phyloP scores from a whole-genome alignment of 1,140 invertebrate genomes.

The Dreissena rostriformis region DNA sequence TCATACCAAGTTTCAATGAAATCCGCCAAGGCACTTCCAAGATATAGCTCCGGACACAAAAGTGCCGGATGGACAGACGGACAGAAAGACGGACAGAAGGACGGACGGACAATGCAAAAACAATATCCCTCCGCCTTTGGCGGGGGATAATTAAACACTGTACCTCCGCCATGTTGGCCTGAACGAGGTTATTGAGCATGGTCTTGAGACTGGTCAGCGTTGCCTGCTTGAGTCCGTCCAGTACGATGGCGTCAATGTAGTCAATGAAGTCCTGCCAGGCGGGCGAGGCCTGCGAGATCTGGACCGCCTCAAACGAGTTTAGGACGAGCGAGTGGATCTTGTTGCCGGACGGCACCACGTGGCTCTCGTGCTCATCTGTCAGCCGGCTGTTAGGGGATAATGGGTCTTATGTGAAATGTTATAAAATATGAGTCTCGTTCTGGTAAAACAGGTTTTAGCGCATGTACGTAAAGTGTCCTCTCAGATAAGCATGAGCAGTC shows the following conservation, averaged over 20 bases:
- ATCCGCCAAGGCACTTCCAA: too few relatives aligned
- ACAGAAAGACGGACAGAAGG: too few relatives aligned
- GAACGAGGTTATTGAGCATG: conserved; percentile 78
- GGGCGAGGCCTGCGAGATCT: conserved; percentile 83
- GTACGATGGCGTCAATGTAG: conserved; percentile 92
- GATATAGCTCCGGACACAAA: too few relatives aligned
- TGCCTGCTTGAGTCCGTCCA: conserved; percentile 86
- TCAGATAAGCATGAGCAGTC: too few relatives aligned
- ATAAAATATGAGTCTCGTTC: neutral
- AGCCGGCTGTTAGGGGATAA: conserved; percentile 67
- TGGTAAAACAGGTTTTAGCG: too few relatives aligned
- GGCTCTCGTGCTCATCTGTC: conserved; percentile 76
- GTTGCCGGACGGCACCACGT: conserved; percentile 75
- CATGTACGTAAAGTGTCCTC: too few relatives aligned
- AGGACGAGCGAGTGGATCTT: conserved; percentile 76
- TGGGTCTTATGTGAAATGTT: neutral
- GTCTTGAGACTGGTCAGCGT: conserved; percentile 76
- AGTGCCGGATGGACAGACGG: too few relatives aligned
- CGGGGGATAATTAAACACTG: too few relatives aligned
- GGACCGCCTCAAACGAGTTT: conserved; percentile 78
- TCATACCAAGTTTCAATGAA: too few relatives aligned
- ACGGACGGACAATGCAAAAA: too few relatives aligned
- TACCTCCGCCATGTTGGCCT: conserved; percentile 76
- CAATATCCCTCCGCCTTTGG: too few relatives aligned
- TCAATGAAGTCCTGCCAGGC: conserved; percentile 93